These are phyloP conservation scores for Apamea sordens DNA, from an alignment of 2,888 invertebrate genomes.

Conservation along the genomic window DNA sequence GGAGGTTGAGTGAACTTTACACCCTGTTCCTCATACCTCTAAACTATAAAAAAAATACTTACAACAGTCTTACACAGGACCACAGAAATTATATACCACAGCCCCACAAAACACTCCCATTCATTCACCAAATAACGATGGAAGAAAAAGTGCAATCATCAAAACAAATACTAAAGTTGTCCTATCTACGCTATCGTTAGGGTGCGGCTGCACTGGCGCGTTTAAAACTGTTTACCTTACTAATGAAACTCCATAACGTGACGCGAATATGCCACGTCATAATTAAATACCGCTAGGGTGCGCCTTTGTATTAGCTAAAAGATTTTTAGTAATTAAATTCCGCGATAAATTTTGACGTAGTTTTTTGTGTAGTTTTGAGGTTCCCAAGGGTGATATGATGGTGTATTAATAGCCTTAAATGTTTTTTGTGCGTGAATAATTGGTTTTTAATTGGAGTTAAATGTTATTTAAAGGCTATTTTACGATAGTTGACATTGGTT, in stretches of 20 bases:
- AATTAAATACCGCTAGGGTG: slow-evolving; percentile 80
- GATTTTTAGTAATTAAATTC: slow-evolving; percentile 82
- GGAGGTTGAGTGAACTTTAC: too few relatives aligned
- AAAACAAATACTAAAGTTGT: slow-evolving; percentile 64
- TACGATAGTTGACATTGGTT: not conserved
- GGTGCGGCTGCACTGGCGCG: slow-evolving; percentile 80
- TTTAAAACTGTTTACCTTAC: slow-evolving; percentile 86
- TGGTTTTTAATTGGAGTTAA: slow-evolving; percentile 39
- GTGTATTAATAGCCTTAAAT: slow-evolving; percentile 40
- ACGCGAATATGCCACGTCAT: slow-evolving; percentile 76
- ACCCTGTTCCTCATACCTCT: too few relatives aligned
- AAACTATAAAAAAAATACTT: not conserved
- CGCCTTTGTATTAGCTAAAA: slow-evolving; percentile 75
- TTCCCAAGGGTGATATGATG: slow-evolving; percentile 52
- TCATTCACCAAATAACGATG: not conserved
- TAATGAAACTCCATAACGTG: slow-evolving; percentile 85
- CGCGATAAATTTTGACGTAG: slow-evolving; percentile 68
- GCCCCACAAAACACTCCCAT: not conserved
- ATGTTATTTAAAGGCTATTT: not conserved
- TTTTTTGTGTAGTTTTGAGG: slow-evolving; percentile 62
- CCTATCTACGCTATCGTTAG: slow-evolving; percentile 64
- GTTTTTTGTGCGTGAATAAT: slow-evolving; percentile 29
- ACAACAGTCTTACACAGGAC: not conserved
- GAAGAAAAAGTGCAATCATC: slow-evolving; percentile 52
- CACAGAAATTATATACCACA: not conserved